Base-by-base conservation (phyloP, 53 echinoderm and acorn worm species). In the Paelopatides confundens region DNA sequence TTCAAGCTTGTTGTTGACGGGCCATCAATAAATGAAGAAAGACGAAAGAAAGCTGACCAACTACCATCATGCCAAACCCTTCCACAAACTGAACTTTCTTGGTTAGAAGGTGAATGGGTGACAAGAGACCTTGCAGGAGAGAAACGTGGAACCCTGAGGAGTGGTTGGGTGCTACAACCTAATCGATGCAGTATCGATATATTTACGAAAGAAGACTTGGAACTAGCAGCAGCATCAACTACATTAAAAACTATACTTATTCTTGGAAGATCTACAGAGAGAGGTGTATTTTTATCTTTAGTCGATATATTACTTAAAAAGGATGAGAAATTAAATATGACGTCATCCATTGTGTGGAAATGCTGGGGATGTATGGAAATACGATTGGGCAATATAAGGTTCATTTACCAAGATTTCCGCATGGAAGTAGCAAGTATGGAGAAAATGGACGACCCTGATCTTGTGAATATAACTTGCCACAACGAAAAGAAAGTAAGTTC, bases 1-100 rank as follows among this genome's bases (percentile, higher is more conserved):
- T 67, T 30, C 33, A 28, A 67, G 8, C 68, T 67, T 3, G 33
- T 67, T 8, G 68, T 67, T 30, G 68, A 67, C 11, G 68, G 68
- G 30, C 68, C 68, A 67, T 18, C 68, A 15, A 67, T 29, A 27
- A 67, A 31, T 67, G 31, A 67, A 26, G 68, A 67, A 67, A 35
- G 18, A 13, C 18, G 18, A 26, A 28, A 67, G 15, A 35, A 67
- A 34, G 68, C 68, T 34, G 68, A 67, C 68, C 32, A 67, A 31
- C 68, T 67, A 4, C 68, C 68, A 27, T 67, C 68, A 15, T 67
- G 68, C 18, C 68, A 67, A 67, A 67, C 68, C 68, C 32, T 67
- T 32, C 68, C 32, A 31, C 68, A 67, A 15, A 67, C 32, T 35
- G 68, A 67, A 29, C 68, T 35, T 0, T 67, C 34, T 11, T 67